These are phyloP conservation scores for Melopsittacus undulatus DNA, from an alignment of 2,797 vertebrate genomes.

Conservation along the genomic window DNA sequence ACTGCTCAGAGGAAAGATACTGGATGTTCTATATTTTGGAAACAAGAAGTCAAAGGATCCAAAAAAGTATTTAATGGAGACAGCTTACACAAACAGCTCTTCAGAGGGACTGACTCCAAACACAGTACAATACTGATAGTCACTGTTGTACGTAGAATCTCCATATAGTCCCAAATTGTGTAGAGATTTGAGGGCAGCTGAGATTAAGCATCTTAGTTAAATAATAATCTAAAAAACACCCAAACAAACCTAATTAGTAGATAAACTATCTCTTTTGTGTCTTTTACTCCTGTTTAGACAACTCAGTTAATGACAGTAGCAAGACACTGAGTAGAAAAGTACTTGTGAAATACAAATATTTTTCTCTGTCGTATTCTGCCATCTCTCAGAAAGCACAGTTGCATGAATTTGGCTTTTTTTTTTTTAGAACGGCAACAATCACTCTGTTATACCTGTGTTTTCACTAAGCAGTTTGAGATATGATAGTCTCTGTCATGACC, in stretches of 20 bases:
- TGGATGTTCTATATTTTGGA: not conserved
- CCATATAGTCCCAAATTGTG: fast-evolving
- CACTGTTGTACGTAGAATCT: not conserved
- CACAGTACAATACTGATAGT: not conserved
- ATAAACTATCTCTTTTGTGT: not conserved
- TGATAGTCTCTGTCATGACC: constrained; percentile 16
- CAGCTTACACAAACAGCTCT: not conserved
- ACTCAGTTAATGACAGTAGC: not conserved
- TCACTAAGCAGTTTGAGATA: constrained; percentile 38
- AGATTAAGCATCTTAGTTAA: not conserved
- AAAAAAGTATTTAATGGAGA: not conserved
- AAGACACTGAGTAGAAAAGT: not conserved
- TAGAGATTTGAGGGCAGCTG: not conserved
- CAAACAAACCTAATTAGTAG: not conserved
- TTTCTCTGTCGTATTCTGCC: not conserved
- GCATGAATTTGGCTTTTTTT: not conserved
- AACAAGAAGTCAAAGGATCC: not conserved
- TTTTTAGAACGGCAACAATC: not conserved
- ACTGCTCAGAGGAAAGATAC: not conserved
- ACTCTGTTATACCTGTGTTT: not conserved
- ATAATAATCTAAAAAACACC: not conserved
- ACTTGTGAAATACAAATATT: not conserved
- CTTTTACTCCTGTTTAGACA: not conserved
- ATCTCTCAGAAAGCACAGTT: not conserved
- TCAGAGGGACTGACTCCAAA: not conserved